Percentiles rank a stretch among this genome's conserved stretches.
Evolutionary conservation across 2,797 vertebrate species (phyloP).

Genomic region (Fistularia commersonii): DNA sequence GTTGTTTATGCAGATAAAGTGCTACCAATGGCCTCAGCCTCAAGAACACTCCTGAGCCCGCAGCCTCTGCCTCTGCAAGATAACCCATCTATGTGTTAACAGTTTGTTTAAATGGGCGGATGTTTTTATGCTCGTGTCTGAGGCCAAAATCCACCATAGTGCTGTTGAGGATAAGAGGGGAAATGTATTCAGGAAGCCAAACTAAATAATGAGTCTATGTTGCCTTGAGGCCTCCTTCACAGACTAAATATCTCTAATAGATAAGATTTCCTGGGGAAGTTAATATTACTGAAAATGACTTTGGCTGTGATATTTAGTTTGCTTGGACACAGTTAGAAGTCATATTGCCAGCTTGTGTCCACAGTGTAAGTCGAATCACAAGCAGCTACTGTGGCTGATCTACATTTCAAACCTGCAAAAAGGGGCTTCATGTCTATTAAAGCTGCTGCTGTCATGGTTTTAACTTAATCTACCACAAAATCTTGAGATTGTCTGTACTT

Average conservation of each 20-base stretch:
- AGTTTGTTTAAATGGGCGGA: slow-evolving; percentile 70
- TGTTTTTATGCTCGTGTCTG: slow-evolving; percentile 65
- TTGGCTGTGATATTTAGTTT: slow-evolving; percentile 61
- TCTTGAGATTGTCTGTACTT: slow-evolving; percentile 5
- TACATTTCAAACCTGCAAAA: slow-evolving; percentile 15
- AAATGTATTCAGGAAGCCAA: slow-evolving; percentile 70
- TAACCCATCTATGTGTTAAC: slow-evolving; percentile 67
- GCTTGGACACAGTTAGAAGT: slow-evolving; percentile 44
- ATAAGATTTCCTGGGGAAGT: slow-evolving; percentile 68
- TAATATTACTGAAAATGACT: slow-evolving; percentile 61
- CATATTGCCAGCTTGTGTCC: slow-evolving; percentile 47
- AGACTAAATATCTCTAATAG: slow-evolving; percentile 59
- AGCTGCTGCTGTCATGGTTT: slow-evolving; percentile 20
- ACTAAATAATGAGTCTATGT: slow-evolving; percentile 68
- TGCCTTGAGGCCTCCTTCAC: slow-evolving; percentile 51
- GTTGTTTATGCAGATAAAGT: slow-evolving; percentile 44
- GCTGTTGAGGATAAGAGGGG: slow-evolving; percentile 65
- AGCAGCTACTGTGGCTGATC: slow-evolving; percentile 38
- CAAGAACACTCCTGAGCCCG: slow-evolving; percentile 47
- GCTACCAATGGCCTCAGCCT: slow-evolving; percentile 42
- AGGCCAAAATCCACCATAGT: slow-evolving; percentile 57
- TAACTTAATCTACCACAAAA: slow-evolving; percentile 3
- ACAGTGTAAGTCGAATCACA: slow-evolving; percentile 24
- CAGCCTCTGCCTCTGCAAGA: slow-evolving; percentile 54
- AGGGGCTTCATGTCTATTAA: slow-evolving; percentile 20